Base-by-base conservation (phyloP, 2,113 vertebrate species). In the Epinephelus fuscoguttatus region DNA sequence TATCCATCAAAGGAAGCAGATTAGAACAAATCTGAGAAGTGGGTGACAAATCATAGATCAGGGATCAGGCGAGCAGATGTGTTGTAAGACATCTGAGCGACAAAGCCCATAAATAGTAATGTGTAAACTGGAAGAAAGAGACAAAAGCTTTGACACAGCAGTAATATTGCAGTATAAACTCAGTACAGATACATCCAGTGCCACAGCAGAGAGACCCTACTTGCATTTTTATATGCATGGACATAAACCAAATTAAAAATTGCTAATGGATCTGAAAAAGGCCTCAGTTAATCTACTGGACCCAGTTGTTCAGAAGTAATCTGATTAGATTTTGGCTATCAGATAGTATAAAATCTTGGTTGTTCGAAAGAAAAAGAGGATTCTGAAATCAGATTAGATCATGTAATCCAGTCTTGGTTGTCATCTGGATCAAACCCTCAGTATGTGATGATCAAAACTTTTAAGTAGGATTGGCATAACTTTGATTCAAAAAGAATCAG, bases 221-320 rank as follows among this genome's bases (percentile, higher is more conserved):
- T 1, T n/a, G 50, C 37, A 3, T 63, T 79, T 70, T 27, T 47
- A 13, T 23, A 71, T 66, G 37, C 25, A 50, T 27, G 23, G 23
- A 33, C 23, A 49, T 27, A 40, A 33, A 70, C 55, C 18, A 9
- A 47, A 37, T 69, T 2, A 0, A 80, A 23, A 27, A 33, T 23
- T 40, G 27, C 13, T 30, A 55, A 49, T 79, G 19, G 30, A 25
- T 15, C 27, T 60, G 50, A 62, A 30, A 40, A 23, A 64, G n/a
- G 67, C 56, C 37, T 59, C 70, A 25, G 21, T 57, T 78, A 73
- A 83, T 49, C 75, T 64, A 72, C 45, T 73, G 13, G 37, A 7
- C 33, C 6, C 33, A 37, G 33, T 37, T 37, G 33, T 37, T 37
- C 6, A 37, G 33, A 37, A 37, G 33, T 7, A 37, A 37, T 37